Percentiles rank a stretch among this genome's conserved stretches.
phyloP scores from a whole-genome alignment of 2,113 vertebrate species.

The Camelus dromedarius region DNA sequence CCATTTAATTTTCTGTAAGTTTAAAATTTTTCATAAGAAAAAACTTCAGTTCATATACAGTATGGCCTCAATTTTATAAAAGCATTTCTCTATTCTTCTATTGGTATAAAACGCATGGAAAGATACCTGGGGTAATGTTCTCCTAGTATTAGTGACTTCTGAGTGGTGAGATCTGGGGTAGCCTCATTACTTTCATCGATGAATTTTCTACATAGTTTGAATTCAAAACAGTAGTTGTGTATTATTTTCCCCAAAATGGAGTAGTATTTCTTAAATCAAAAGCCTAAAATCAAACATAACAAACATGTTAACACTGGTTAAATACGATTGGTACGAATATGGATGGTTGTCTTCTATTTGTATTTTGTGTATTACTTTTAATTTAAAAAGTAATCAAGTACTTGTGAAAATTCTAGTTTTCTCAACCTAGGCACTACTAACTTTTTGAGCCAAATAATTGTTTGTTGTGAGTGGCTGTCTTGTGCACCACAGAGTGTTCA shows the following conservation, averaged over 20 bases:
- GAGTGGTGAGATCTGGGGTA: not conserved
- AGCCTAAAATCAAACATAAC: slow-evolving; percentile 23
- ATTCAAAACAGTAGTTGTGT: not conserved
- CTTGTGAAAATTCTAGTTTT: not conserved
- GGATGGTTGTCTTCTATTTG: not conserved
- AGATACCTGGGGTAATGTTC: not conserved
- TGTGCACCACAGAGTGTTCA: not conserved
- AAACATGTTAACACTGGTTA: not conserved
- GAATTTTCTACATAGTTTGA: slow-evolving; percentile 1
- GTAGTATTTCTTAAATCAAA: slow-evolving; percentile 17
- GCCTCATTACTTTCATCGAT: not conserved
- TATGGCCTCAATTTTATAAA: not conserved
- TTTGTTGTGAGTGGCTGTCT: not conserved
- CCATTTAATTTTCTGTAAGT: slow-evolving; percentile 21
- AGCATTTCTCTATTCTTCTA: not conserved
- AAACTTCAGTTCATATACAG: not conserved
- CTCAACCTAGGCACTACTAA: not conserved
- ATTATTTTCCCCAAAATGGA: not conserved
- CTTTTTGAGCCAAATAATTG: not conserved
- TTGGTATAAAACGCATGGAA: not conserved
- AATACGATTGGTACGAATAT: not conserved
- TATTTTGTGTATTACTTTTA: not conserved
- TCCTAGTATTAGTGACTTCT: not conserved
- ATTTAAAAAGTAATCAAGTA: slow-evolving; percentile 22
- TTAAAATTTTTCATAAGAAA: slow-evolving; percentile 48